A percentile compares a stretch with the other conserved stretches of the same genome.
Evolutionary conservation across 2,888 invertebrate species (phyloP).

Genomic region (Apantesis nais): DNA sequence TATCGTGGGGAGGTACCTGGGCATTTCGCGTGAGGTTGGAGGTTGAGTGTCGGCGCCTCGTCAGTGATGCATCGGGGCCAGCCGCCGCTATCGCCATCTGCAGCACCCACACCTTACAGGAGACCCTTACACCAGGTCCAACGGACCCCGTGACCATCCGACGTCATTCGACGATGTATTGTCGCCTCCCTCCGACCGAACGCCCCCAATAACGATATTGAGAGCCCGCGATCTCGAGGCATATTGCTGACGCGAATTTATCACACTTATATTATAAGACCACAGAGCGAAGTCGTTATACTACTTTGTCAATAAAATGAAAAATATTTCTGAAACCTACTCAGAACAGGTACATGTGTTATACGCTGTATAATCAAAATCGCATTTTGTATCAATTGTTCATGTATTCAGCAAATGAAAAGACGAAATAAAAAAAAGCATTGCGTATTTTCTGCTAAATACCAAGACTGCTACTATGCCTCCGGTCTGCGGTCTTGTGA

Average conservation of each 20-base stretch:
- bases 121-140: slow-evolving; percentile 29
- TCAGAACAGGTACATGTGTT: slow-evolving; percentile 27
- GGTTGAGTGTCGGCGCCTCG: slow-evolving; percentile 91
- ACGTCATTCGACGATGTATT: slow-evolving; percentile 26
- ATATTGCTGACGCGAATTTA: slow-evolving; percentile 48
- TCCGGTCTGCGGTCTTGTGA: slow-evolving; percentile 45
- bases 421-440: slow-evolving; percentile 1
- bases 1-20: slow-evolving; percentile 78
- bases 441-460: slow-evolving; percentile 29
- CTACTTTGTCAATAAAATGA: slow-evolving; percentile 11
- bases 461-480: slow-evolving; percentile 34
- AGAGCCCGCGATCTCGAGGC: slow-evolving; percentile 65
- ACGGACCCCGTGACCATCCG: slow-evolving; percentile 8
- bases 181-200: slow-evolving; percentile 62
- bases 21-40: slow-evolving; percentile 88
- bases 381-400: slow-evolving; percentile 21
- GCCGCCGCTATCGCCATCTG: slow-evolving; percentile 73
- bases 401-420: slow-evolving; percentile 24
- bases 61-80: slow-evolving; percentile 86
- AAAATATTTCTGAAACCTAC: slow-evolving; percentile 26
- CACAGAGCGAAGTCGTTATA: slow-evolving; percentile 38
- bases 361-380: slow-evolving; percentile 20
- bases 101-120: slow-evolving; percentile 64
- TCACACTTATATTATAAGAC: slow-evolving; percentile 31
- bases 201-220: slow-evolving; percentile 63